These are phyloP conservation scores for Palythoa grandiflora DNA, from an alignment of 92 coral and sea anemone species.

Conservation along the genomic window DNA sequence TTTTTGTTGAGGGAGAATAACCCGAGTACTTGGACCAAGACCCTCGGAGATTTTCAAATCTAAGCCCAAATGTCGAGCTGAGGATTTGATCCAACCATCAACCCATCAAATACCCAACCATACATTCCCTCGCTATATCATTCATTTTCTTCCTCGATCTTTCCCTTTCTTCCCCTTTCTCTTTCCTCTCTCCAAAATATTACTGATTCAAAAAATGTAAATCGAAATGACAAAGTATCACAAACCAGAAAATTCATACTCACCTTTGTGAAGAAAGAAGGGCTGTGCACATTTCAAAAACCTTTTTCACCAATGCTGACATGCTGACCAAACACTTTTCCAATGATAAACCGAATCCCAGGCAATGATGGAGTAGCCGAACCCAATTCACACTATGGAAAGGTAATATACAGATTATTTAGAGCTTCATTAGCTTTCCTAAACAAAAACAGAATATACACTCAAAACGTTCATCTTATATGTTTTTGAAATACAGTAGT, in stretches of 20 bases:
- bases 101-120: not conserved
- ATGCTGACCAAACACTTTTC: conserved; percentile 48
- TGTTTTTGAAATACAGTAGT: no score
- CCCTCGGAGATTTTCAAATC: no score
- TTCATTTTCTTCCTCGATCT: not conserved
- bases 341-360: conserved; percentile 67
- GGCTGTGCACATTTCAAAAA: conserved; percentile 72
- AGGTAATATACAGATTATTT: not conserved
- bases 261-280: conserved; percentile 79
- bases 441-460: not conserved
- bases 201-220: not conserved
- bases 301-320: conserved; percentile 62
- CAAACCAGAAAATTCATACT: not conserved
- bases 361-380: conserved; percentile 87
- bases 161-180: not conserved
- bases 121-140: not conserved
- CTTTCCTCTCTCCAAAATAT: not conserved
- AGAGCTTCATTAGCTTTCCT: not conserved
- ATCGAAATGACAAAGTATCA: not conserved
- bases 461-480: not conserved
- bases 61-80: no score
- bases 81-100: no score
- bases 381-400: conserved; percentile 87
- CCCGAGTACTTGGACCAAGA: no score
- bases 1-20: no score